phyloP scores from a whole-genome alignment of 1,140 invertebrate genomes.

The Notospermus geniculatus region DNA sequence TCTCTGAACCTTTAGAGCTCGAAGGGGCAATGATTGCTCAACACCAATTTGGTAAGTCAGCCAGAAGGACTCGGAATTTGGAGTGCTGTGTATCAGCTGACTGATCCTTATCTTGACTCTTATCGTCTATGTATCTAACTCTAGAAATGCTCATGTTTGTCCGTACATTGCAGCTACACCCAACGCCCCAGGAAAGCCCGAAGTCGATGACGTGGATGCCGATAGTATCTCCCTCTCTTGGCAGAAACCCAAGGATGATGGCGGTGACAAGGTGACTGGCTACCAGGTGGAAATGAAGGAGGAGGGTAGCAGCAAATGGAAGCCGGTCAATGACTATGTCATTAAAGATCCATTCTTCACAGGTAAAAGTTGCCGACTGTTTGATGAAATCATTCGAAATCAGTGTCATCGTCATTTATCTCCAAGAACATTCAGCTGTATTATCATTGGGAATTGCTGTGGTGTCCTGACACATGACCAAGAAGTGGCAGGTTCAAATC shows the following conservation, averaged over 20 bases:
- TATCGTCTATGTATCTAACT: no score
- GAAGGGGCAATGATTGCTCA: slow-evolving; percentile 84
- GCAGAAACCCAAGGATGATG: slow-evolving; percentile 86
- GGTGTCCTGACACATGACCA: no score
- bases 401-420: no score
- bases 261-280: slow-evolving; percentile 90
- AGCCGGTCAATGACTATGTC: slow-evolving; percentile 78
- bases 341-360: slow-evolving; percentile 72
- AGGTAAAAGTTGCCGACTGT: no score
- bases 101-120: no score
- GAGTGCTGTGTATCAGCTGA: no score
- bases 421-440: no score
- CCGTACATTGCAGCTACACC: slow-evolving; percentile 61
- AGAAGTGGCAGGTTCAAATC: no score
- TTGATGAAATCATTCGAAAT: no score
- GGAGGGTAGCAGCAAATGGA: slow-evolving; percentile 68
- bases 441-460: no score
- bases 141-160: slow-evolving; percentile 5
- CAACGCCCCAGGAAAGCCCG: slow-evolving; percentile 71
- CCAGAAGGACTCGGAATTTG: no score
- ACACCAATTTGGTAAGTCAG: slow-evolving; percentile 86
- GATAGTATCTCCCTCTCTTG: slow-evolving; percentile 76
- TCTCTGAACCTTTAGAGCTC: slow-evolving; percentile 88
- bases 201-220: slow-evolving; percentile 78
- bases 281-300: slow-evolving; percentile 70